Evolutionary conservation across 2,888 invertebrate genomes (phyloP).

Genomic region (Papilio demoleus): DNA sequence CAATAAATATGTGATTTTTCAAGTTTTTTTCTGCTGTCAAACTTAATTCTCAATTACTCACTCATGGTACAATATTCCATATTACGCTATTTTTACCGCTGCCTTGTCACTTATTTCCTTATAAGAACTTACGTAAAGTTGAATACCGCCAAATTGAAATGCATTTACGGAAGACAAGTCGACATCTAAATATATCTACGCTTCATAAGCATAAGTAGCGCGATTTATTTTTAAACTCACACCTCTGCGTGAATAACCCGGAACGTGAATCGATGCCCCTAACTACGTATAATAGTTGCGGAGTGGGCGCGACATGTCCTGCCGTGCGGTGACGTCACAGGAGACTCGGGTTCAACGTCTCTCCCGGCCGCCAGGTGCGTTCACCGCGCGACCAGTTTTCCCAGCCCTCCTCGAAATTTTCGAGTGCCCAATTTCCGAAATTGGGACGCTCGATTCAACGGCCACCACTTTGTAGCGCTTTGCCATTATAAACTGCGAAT

Average conservation of each 20-base stretch:
- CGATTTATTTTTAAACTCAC: constrained; percentile 39
- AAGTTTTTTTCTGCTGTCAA: neutral
- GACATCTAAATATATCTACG: constrained; percentile 27
- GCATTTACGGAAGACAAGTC: constrained; percentile 15
- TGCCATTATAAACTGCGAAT: constrained; percentile 8
- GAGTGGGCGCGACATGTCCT: constrained; percentile 37
- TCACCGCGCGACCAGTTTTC: constrained; percentile 50
- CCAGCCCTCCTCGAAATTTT: constrained; percentile 38
- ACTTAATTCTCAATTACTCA: neutral
- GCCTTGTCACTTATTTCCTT: neutral
- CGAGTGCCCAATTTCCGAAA: constrained; percentile 39
- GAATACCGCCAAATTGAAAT: neutral
- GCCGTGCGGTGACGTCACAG: constrained; percentile 72
- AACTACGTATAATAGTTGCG: constrained; percentile 49
- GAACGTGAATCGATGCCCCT: constrained; percentile 53
- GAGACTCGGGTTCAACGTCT: constrained; percentile 72
- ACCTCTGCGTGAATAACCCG: constrained; percentile 45
- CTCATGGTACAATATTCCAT: neutral
- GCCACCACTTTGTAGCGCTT: neutral
- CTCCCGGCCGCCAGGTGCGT: constrained; percentile 70
- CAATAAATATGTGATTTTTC: neutral
- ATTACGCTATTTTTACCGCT: neutral
- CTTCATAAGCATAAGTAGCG: constrained; percentile 32
- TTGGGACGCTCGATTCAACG: constrained; percentile 14
- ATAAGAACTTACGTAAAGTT: neutral